Evolutionary conservation across 2,888 invertebrate species (phyloP).

Genomic region (Netelia inedita): DNA sequence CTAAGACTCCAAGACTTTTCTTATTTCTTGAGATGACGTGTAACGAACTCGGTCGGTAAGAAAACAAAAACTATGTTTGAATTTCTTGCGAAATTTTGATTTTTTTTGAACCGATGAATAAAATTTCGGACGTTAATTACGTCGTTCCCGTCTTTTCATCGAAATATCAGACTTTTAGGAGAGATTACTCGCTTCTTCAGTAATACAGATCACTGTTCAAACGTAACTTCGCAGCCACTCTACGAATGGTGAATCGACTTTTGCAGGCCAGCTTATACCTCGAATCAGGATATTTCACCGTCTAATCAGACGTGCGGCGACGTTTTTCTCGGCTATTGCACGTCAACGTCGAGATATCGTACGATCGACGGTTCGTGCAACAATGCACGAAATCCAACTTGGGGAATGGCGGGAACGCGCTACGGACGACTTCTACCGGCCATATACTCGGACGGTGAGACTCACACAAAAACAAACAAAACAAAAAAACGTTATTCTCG

Average conservation of each 20-base stretch:
- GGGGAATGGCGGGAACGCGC: conserved; percentile 92
- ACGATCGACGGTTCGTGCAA: conserved; percentile 98
- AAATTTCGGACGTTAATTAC: not conserved
- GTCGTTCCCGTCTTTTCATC: too few species aligned
- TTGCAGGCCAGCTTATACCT: conserved; percentile 18
- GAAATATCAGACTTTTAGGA: too few species aligned
- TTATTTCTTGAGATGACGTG: too few species aligned
- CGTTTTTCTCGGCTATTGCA: conserved; percentile 72
- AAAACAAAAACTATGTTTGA: too few species aligned
- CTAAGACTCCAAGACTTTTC: too few species aligned
- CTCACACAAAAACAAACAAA: not conserved
- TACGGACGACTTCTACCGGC: conserved; percentile 89
- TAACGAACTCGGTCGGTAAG: too few species aligned
- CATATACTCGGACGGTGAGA: conserved; percentile 89
- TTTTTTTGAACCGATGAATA: not conserved
- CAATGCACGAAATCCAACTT: conserved; percentile 92
- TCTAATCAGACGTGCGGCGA: conserved; percentile 61
- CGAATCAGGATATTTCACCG: not conserved
- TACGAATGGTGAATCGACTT: not conserved
- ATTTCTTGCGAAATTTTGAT: too few species aligned
- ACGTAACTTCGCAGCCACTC: not conserved
- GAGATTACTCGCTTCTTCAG: too few species aligned
- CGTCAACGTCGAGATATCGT: conserved; percentile 89
- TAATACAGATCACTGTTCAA: too few species aligned
- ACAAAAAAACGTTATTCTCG: not conserved